Percentiles rank a stretch among this genome's conserved stretches.
These are phyloP conservation scores for Pomatorhinus ruficollis DNA, from an alignment of 2,113 vertebrate genomes.

Conservation along the genomic window DNA sequence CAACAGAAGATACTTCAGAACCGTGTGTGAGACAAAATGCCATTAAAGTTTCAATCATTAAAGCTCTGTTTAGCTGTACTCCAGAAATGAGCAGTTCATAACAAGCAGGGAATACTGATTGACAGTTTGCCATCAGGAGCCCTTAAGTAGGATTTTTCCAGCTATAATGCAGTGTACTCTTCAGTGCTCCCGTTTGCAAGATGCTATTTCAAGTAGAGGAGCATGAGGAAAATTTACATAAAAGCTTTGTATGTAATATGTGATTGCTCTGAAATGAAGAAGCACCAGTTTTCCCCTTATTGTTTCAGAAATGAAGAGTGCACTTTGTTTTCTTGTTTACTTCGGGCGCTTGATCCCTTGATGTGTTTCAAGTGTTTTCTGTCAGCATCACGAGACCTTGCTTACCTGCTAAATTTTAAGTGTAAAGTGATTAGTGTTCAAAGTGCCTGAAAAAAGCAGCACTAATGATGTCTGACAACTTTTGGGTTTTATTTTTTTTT, in stretches of 20 bases:
- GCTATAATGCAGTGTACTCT: background rate
- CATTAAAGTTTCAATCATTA: slow-evolving; percentile 12
- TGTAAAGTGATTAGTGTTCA: background rate
- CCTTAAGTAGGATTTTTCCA: slow-evolving; percentile 44
- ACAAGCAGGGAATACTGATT: background rate
- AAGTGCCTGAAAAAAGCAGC: background rate
- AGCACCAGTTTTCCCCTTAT: background rate
- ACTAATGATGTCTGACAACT: background rate
- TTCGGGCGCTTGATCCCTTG: background rate
- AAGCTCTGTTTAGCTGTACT: slow-evolving; percentile 12
- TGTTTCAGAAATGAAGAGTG: slow-evolving; percentile 17
- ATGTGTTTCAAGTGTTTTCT: background rate
- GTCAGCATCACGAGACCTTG: background rate
- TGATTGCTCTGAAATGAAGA: slow-evolving; percentile 7
- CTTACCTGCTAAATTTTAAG: slow-evolving; percentile 36
- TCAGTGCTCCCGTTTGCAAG: background rate
- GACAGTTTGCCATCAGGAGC: slow-evolving; percentile 35
- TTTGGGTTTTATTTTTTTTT: background rate
- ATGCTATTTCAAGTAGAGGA: slow-evolving; percentile 11
- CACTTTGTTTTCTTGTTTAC: slow-evolving; percentile 37
- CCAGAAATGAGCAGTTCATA: slow-evolving; percentile 11
- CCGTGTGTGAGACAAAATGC: slow-evolving; percentile 6
- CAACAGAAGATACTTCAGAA: slow-evolving; percentile 11
- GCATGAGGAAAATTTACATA: background rate
- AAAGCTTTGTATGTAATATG: background rate